These are phyloP conservation scores for Chalcosyrphus nemorum DNA, from an alignment of 2,888 invertebrate species.

Conservation along the genomic window DNA sequence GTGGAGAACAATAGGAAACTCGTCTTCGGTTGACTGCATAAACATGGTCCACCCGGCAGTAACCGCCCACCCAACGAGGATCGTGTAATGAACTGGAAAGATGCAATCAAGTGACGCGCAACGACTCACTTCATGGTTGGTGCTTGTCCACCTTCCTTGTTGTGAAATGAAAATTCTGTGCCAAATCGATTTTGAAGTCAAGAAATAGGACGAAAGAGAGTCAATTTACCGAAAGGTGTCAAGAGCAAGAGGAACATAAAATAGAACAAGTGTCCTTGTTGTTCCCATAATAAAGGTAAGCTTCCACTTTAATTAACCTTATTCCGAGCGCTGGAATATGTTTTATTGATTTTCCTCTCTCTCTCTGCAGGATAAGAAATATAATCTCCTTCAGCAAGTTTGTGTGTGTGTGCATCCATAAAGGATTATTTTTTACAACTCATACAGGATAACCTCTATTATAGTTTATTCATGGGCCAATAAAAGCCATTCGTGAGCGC, in stretches of 20 bases:
- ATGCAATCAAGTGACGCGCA: constrained; percentile 37
- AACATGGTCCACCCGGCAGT: not conserved
- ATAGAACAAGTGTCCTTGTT: not conserved
- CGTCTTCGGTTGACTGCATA: constrained; percentile 2
- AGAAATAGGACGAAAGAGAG: not conserved
- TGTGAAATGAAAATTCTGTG: not conserved
- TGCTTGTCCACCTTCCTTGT: not conserved
- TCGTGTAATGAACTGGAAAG: constrained; percentile 33
- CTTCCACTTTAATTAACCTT: constrained; percentile 24
- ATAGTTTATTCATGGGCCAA: constrained; percentile 35
- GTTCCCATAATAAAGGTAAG: not conserved
- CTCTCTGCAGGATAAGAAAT: not conserved
- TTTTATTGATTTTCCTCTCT: constrained; percentile 18
- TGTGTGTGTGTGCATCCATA: not conserved
- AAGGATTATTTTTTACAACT: constrained; percentile 1
- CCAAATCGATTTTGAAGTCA: not conserved
- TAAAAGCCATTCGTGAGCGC: constrained; percentile 35
- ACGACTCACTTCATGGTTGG: not conserved
- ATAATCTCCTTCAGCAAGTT: not conserved
- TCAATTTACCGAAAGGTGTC: constrained; percentile 18
- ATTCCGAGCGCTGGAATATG: not conserved
- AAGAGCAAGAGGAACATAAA: not conserved
- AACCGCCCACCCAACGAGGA: not conserved
- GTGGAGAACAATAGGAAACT: constrained; percentile 6
- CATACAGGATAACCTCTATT: not conserved